Evolutionary conservation across 2,113 vertebrate species (phyloP), one percentile per base, ranked within the genome.

Genomic region (Calonectris borealis): DNA sequence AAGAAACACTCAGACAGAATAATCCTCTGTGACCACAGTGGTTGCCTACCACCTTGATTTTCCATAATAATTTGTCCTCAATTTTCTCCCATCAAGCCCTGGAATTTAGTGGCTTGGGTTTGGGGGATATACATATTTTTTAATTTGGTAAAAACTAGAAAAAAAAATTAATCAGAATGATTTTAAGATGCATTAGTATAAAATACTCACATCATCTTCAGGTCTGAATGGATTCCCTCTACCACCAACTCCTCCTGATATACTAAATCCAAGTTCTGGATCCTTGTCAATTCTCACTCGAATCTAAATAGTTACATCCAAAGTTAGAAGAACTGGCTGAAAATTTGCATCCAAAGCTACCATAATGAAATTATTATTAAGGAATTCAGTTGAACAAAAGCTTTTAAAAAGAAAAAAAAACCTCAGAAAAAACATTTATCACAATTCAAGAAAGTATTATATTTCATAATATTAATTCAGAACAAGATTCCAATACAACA

Each of bases 181-280:
- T 89, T 90, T 86, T 51, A 88, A 84, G 31, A 61, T 42, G 21
- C 25, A 70, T n/a, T 66, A 75, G 71, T 38, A 70, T 87, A 76
- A 52, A 95, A 94, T 88, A 96, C 98, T 96, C 98, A 99, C 99
- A 90, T 98, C 98, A 82, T 99, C 99, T 40, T 99, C 99, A 70
- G 99, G 99, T 86, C 95, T 98, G 94, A 99, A 99, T 32, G 99
- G 99, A 82, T 99, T 99, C 94, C 99, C 99, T 95, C 99, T 98
- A 49, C 99, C 99, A 52, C 99, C 99, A 36, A 99, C 97, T 96
- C 99, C 99, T 97, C 99, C 99, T 51, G 99, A 99, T 98, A 99
- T 99, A 97, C 99, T 99, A 98, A 99, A 99, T 91, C 99, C 99
- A 95, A 99, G 98, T 96, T 99, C 99, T 38, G 99, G 99, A 96